phyloP scores from a whole-genome alignment of 2,797 vertebrate species.

The Prunella strophiata region DNA sequence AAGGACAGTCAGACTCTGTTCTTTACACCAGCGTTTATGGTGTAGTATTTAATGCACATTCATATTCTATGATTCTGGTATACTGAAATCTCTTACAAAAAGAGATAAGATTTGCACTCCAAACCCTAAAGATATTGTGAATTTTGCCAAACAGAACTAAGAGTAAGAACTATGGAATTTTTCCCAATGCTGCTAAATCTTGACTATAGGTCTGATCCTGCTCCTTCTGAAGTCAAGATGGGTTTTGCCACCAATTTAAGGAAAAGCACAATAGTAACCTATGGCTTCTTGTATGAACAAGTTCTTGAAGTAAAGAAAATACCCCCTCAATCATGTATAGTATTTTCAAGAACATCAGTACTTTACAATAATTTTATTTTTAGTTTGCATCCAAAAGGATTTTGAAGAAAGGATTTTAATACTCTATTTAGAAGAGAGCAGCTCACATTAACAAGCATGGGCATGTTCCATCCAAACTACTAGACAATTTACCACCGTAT shows the following conservation, averaged over 20 bases:
- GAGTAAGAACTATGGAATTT: not conserved
- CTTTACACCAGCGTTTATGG: accelerated
- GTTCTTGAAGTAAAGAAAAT: not conserved
- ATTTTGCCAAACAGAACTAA: not conserved
- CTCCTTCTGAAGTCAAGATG: not conserved
- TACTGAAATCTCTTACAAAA: not conserved
- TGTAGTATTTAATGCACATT: not conserved
- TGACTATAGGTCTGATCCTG: not conserved
- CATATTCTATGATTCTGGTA: not conserved
- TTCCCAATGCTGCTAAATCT: not conserved
- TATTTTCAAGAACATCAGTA: not conserved
- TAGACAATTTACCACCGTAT: not conserved
- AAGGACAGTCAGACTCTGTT: not conserved
- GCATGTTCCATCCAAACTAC: not conserved
- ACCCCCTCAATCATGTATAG: not conserved
- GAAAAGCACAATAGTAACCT: not conserved
- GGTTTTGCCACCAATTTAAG: not conserved
- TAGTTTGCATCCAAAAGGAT: not conserved
- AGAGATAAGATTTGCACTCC: not conserved
- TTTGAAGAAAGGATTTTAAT: constrained; percentile 14
- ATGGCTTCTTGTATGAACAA: not conserved
- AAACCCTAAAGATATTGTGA: not conserved
- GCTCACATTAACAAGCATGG: not conserved
- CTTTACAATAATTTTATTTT: constrained; percentile 5
- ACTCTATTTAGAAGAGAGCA: not conserved